phyloP scores from a whole-genome alignment of 2,113 vertebrate genomes.

The Bos indicus region DNA sequence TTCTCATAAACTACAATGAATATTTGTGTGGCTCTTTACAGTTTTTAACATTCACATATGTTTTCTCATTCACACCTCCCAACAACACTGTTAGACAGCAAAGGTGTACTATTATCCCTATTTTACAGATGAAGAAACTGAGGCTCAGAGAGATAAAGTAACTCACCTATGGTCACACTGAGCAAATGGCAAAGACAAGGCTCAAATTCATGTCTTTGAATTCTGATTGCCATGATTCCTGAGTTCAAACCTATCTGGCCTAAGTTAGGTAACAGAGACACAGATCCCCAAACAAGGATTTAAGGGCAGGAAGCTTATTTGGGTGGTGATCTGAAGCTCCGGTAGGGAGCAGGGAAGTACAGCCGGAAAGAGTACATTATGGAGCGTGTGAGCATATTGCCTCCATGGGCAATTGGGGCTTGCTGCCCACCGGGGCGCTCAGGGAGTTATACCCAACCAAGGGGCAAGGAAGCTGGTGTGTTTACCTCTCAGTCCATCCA shows the following conservation, averaged over 20 bases:
- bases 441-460: background rate
- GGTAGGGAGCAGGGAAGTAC: background rate
- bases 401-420: background rate
- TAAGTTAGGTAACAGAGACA: background rate
- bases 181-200: background rate
- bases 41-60: background rate
- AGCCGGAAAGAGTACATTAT: background rate
- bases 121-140: background rate
- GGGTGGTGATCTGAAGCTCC: background rate
- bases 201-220: background rate
- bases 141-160: background rate
- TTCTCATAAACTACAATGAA: background rate
- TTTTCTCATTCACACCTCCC: background rate
- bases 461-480: background rate
- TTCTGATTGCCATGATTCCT: background rate
- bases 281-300: background rate
- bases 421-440: background rate
- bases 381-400: background rate
- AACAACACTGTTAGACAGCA: background rate
- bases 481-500: background rate
- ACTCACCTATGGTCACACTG: background rate
- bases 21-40: background rate
- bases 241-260: background rate
- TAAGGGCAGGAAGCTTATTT: background rate
- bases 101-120: background rate